Percentiles rank a stretch among this genome's conserved stretches.
Conservation (phyloP, 2,888 invertebrate species). For the Gonocerus acuteangulatus region DNA sequence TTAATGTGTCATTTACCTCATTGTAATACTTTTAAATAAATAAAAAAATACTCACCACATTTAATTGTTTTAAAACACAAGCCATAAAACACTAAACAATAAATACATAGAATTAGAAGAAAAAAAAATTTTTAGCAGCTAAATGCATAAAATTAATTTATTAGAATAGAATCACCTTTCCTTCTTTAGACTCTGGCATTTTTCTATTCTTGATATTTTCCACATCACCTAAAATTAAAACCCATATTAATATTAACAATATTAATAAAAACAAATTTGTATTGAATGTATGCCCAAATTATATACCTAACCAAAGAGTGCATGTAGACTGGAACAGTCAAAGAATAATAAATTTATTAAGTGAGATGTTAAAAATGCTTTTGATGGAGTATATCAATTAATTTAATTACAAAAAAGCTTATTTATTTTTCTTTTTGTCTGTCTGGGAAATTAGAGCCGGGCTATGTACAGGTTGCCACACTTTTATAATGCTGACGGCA, state of each 20-base stretch:
- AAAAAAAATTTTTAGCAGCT: neutral
- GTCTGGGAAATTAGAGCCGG: too few relatives aligned
- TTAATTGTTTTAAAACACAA: constrained; percentile 16
- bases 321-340: too few relatives aligned
- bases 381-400: too few relatives aligned
- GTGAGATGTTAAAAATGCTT: too few relatives aligned
- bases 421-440: too few relatives aligned
- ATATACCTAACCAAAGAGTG: too few relatives aligned
- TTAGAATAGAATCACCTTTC: constrained; percentile 6
- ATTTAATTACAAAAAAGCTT: too few relatives aligned
- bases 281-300: too few relatives aligned
- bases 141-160: neutral
- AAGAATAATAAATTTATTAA: too few relatives aligned
- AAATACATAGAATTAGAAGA: neutral
- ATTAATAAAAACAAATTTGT: neutral
- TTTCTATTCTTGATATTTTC: constrained; percentile 8
- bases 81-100: constrained; percentile 19
- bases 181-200: constrained; percentile 14
- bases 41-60: constrained; percentile 11
- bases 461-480: too few relatives aligned
- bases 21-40: neutral
- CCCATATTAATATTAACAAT: neutral
- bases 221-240: constrained; percentile 9
- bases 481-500: too few relatives aligned
- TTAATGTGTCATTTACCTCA: neutral